Percentiles rank a stretch among this genome's conserved stretches.
phyloP scores from a whole-genome alignment of 2,888 invertebrate genomes.

The Podotricha telesiphe region DNA sequence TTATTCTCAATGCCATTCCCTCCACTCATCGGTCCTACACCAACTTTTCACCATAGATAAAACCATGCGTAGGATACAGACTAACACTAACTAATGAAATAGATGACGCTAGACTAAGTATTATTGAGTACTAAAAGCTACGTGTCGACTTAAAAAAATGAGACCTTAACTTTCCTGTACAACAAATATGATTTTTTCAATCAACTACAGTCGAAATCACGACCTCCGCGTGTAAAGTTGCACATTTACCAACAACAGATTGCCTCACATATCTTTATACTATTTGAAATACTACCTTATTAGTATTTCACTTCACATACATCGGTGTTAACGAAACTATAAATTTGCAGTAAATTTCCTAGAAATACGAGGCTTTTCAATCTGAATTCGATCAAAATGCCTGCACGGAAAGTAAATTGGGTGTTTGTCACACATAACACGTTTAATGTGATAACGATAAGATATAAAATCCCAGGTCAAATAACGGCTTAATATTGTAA shows the following conservation, averaged over 20 bases:
- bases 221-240: too few relatives aligned
- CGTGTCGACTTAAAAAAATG: too few relatives aligned
- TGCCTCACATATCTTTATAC: not conserved
- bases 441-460: conserved; percentile 4
- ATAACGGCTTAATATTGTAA: not conserved
- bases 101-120: too few relatives aligned
- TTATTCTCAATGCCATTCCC: too few relatives aligned
- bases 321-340: not conserved
- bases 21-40: too few relatives aligned
- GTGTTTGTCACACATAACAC: conserved; percentile 9
- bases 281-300: not conserved
- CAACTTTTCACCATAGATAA: too few relatives aligned
- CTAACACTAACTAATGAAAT: too few relatives aligned
- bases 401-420: conserved; percentile 16
- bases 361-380: conserved; percentile 1
- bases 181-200: too few relatives aligned
- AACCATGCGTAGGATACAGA: too few relatives aligned
- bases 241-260: not conserved
- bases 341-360: conserved; percentile 7
- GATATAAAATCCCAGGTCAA: not conserved
- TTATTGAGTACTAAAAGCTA: too few relatives aligned
- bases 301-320: not conserved
- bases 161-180: too few relatives aligned
- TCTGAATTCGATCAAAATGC: conserved; percentile 8
- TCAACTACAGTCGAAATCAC: too few relatives aligned